phyloP scores from a whole-genome alignment of 2,888 invertebrate genomes.

The Xanthorhoe spadicearia region DNA sequence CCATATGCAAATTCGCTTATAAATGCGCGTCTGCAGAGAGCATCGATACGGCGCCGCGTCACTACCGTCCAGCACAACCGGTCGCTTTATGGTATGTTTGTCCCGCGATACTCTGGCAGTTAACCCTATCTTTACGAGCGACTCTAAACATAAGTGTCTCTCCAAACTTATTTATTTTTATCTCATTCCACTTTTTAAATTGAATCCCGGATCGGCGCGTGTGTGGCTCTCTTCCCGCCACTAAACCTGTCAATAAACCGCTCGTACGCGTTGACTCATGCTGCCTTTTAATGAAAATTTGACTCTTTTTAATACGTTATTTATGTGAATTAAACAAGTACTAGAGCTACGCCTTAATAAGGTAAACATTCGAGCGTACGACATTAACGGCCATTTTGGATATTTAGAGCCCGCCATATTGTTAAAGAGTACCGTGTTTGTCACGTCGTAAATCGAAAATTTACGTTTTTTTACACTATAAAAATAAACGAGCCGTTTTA shows the following conservation, averaged over 20 bases:
- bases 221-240: constrained; percentile 75
- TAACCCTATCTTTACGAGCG: constrained; percentile 84
- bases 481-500: constrained; percentile 55
- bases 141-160: constrained; percentile 84
- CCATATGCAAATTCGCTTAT: constrained; percentile 30
- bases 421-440: constrained; percentile 64
- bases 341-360: constrained; percentile 68
- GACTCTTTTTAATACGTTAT: constrained; percentile 74
- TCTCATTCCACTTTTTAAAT: constrained; percentile 84
- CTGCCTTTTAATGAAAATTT: constrained; percentile 78
- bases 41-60: constrained; percentile 61
- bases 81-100: constrained; percentile 83
- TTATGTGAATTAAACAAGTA: constrained; percentile 74
- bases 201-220: constrained; percentile 80
- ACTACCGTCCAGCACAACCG: constrained; percentile 73
- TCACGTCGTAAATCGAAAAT: constrained; percentile 73
- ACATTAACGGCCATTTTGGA: constrained; percentile 67
- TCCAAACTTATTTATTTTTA: constrained; percentile 83
- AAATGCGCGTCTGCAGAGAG: constrained; percentile 37
- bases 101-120: constrained; percentile 80
- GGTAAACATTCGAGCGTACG: constrained; percentile 64
- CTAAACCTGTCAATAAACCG: constrained; percentile 82
- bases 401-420: constrained; percentile 67
- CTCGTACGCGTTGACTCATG: constrained; percentile 67
- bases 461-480: constrained; percentile 59